Conservation (phyloP, 2,113 vertebrate genomes). For the Rhadina sibilatrix region DNA sequence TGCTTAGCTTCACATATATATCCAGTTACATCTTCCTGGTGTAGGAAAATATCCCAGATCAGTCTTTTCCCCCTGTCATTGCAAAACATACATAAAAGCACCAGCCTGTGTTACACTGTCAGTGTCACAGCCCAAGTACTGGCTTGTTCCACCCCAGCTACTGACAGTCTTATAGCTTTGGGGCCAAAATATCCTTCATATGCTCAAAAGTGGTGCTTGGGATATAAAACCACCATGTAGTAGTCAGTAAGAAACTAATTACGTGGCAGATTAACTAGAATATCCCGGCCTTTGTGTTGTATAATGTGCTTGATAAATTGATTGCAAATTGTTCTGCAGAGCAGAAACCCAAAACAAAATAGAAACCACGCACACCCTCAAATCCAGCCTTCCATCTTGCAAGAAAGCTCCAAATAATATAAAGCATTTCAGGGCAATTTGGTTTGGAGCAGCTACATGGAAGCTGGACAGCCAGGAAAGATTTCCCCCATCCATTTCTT, state of each 20-base stretch:
- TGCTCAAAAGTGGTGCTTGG: background rate
- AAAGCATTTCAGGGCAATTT: background rate
- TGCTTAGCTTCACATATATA: background rate
- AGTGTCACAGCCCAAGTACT: background rate
- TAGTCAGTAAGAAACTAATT: background rate
- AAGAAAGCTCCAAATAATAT: background rate
- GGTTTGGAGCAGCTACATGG: background rate
- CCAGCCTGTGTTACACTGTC: rapidly evolving
- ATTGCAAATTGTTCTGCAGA: background rate
- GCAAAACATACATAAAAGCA: background rate
- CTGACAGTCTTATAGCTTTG: background rate
- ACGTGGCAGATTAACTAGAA: background rate
- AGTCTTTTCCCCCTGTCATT: background rate
- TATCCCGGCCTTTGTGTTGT: background rate
- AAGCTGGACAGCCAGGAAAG: background rate
- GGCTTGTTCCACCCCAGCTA: background rate
- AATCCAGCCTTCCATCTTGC: background rate
- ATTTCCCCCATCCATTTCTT: background rate
- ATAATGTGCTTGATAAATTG: background rate
- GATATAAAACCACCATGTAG: background rate
- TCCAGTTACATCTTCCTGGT: background rate
- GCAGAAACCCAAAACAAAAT: background rate
- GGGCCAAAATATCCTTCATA: background rate
- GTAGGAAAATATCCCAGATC: background rate
- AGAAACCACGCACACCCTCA: rapidly evolving